Base-by-base conservation (phyloP, 2,888 invertebrate genomes). In the Gandaritis pyraliata region DNA sequence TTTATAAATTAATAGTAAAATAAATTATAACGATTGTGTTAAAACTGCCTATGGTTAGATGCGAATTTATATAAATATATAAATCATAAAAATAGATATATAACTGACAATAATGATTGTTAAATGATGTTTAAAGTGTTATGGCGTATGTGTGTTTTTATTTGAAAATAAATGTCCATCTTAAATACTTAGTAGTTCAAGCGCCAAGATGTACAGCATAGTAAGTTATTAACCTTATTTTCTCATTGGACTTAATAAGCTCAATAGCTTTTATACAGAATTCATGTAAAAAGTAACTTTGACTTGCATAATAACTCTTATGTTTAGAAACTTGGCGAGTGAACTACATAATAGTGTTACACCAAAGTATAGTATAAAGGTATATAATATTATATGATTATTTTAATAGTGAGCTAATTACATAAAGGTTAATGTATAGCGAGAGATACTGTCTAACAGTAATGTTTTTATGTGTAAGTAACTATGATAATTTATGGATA, bases 61-160 rank as follows among this genome's bases (percentile, higher is more conserved):
- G 91, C 89, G 91, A 92, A 92, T 92, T 92, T 92, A 91, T 90
- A 91, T 88, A 90, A 89, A 90, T 87, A 88, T 88, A 79, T 73
- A 70, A 73, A 77, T 86, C 88, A 89, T 88, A 89, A 88, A 87
- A 90, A 89, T 91, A 91, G 90, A 83, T 90, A 86, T 92, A 91
- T 92, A 91, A 90, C 90, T 88, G 92, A 92, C 92, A 92, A 92
- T 92, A 92, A 92, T 92, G 92, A 90, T 92, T 91, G 92, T 92
- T 92, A 92, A 88, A 88, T 91, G 92, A 90, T 92, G 89, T 90
- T 86, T 90, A 88, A 88, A 88, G 85, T 90, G 90, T 91, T 92
- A 89, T 81, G 84, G 81, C 83, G 90, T 88, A 86, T 84, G 87
- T 81, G 82, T 73, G 88, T 84, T 86, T 87, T 87, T 81, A 81